Conservation (phyloP, 2,113 vertebrate genomes). For the Anthoscopus minutus region DNA sequence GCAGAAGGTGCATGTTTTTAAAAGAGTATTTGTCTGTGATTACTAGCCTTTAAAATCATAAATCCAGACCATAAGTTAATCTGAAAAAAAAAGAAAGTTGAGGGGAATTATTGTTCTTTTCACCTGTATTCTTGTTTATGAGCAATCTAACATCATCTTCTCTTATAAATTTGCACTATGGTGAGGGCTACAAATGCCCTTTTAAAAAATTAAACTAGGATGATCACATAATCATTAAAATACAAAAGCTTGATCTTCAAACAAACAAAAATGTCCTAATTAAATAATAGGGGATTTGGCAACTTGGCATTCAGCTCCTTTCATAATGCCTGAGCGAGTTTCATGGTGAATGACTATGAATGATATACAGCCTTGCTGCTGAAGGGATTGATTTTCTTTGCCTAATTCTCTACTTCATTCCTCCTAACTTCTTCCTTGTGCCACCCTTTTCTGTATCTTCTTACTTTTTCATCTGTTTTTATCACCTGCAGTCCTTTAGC, state of each 20-base stretch:
- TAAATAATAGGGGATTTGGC: slow-evolving; percentile 35
- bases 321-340: slow-evolving; percentile 12
- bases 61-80: neutral
- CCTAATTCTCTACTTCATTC: neutral
- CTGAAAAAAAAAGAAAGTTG: neutral
- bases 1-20: neutral
- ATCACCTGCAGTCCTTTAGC: neutral
- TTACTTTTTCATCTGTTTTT: neutral
- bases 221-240: slow-evolving; percentile 27
- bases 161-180: neutral
- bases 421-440: neutral
- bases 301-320: neutral
- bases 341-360: slow-evolving; percentile 43
- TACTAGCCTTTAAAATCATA: neutral
- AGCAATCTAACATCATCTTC: neutral
- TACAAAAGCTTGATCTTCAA: slow-evolving; percentile 9
- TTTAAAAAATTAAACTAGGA: neutral
- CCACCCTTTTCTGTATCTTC: neutral
- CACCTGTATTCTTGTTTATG: neutral
- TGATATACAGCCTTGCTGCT: neutral
- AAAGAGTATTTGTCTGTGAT: neutral
- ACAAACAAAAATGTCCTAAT: slow-evolving; percentile 8
- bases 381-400: slow-evolving; percentile 21
- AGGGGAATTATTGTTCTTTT: neutral
- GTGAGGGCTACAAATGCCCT: neutral